Evolutionary conservation across 1,140 invertebrate genomes (phyloP), one percentile per base, ranked within the genome.

Genomic region (Euborellia annulipes): DNA sequence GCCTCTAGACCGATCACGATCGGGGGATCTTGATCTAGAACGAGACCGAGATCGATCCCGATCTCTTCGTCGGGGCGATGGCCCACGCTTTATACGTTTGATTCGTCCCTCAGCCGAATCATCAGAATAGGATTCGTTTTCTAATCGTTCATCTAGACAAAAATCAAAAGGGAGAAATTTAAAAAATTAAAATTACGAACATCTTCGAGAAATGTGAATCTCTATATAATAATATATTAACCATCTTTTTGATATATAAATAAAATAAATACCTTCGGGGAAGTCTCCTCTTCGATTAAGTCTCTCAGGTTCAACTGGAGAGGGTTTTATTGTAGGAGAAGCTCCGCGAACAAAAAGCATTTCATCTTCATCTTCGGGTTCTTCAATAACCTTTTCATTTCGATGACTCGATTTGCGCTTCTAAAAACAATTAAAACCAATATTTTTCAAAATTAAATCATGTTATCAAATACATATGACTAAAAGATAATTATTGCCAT

Each of bases 261-360:
- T n/a, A n/a, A n/a, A n/a, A n/a, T n/a, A n/a, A n/a, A 23, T 18
- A 13, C 17, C 27, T 17, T 9, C 39, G 20, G 18, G 36, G n/a
- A 13, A 13, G 14, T 63, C 36, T 59, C 60, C 30, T 66, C 63
- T 18, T 53, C 57, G 11, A 50, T 53, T 20, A 18, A 32, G 20
- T 55, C 54, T 30, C 57, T 57, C 2, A 58, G 53, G 17, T 40
- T 34, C n/a, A 61, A 54, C 45, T 30, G 58, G 21, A 1, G 53
- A 47, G 14, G 58, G 58, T 49, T 61, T 64, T 14, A 58, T 60
- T 4, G 61, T 48, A 8, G 69, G 68, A n/a, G 68, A 70, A 23
- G 78, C 81, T 40, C 82, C 82, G 34, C 82, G 67, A 4, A 85
- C 70, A 59, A 79, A 83, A 54, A 85, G 63, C 75, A 82, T 78